A percentile compares a stretch with the other conserved stretches of the same genome.
Conservation (phyloP, 2,113 vertebrate genomes). For the Peucedramus taeniatus region DNA sequence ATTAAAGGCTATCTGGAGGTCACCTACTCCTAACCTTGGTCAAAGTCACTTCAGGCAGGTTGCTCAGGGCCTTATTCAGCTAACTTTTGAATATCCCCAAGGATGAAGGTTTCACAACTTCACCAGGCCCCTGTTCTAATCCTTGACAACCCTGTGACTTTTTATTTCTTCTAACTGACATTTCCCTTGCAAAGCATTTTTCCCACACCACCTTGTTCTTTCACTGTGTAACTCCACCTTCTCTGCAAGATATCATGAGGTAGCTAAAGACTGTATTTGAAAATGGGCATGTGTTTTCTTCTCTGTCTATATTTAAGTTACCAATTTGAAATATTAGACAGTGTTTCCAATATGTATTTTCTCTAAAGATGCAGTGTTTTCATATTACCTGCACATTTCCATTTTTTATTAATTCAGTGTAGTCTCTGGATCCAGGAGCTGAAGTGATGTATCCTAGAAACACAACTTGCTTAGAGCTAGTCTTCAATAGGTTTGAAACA, state of each 20-base stretch:
- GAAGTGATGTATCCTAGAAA: slow-evolving; percentile 77
- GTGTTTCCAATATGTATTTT: background rate
- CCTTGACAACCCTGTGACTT: background rate
- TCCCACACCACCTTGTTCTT: no score
- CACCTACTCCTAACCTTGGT: background rate
- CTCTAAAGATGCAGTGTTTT: background rate
- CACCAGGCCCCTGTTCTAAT: background rate
- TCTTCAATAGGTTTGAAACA: slow-evolving; percentile 70
- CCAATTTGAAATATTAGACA: background rate
- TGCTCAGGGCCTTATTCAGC: background rate
- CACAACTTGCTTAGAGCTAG: slow-evolving; percentile 62
- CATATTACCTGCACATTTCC: slow-evolving; percentile 68
- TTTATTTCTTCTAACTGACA: background rate
- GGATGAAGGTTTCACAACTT: background rate
- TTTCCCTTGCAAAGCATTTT: no score
- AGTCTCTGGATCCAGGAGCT: slow-evolving; percentile 75
- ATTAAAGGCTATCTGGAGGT: background rate
- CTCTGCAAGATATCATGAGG: background rate
- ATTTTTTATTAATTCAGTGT: slow-evolving; percentile 67
- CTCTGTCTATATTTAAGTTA: background rate
- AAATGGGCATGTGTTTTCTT: background rate
- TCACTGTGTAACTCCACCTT: background rate
- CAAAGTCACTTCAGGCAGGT: background rate
- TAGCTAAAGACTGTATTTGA: background rate
- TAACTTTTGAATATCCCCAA: background rate